A percentile compares a stretch with the other conserved stretches of the same genome.
phyloP scores from a whole-genome alignment of 2,797 vertebrate species.

The Syngnathus rostellatus region DNA sequence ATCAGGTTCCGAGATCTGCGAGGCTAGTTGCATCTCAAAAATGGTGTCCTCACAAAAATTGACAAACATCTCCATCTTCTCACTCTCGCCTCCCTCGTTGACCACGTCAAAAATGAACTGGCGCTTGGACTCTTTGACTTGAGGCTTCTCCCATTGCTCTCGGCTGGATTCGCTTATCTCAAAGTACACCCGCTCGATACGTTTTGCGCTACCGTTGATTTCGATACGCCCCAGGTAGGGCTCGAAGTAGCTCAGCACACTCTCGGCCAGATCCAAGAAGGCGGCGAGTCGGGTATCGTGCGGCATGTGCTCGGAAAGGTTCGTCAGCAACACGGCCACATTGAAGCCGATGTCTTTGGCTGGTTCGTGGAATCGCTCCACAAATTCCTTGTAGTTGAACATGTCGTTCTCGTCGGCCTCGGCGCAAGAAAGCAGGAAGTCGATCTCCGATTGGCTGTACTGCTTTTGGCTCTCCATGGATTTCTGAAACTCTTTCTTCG shows the following conservation, averaged over 20 bases:
- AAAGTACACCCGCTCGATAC: conserved; percentile 95
- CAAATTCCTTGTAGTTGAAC: conserved; percentile 90
- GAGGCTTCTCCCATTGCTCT: conserved; percentile 98
- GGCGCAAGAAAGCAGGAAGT: conserved; percentile 89
- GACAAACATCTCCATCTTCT: conserved; percentile 99
- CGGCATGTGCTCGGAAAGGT: conserved; percentile 97
- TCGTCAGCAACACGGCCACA: conserved; percentile 89
- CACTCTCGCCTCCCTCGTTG: conserved; percentile 93
- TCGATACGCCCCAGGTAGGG: conserved; percentile 95
- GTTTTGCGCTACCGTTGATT: conserved; percentile 96
- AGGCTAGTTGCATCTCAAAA: conserved; percentile 98
- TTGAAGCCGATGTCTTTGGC: conserved; percentile 98
- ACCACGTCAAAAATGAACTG: conserved; percentile 99
- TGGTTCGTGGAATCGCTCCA: conserved; percentile 91
- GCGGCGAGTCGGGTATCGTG: conserved; percentile 83
- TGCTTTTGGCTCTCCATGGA: conserved; percentile 97
- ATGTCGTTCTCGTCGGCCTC: conserved; percentile 92
- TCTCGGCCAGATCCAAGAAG: conserved; percentile 87
- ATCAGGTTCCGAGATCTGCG: conserved; percentile 91
- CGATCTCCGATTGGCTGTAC: conserved; percentile 88
- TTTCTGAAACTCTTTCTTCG: conserved; percentile 93
- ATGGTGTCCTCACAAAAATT: conserved; percentile 99
- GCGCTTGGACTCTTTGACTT: conserved; percentile 96
- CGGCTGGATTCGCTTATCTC: conserved; percentile 97
- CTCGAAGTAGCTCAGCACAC: conserved; percentile 92